Evolutionary conservation across 2,797 vertebrate genomes (phyloP), one percentile per base, ranked within the genome.

Genomic region (Urosaurus nigricauda): DNA sequence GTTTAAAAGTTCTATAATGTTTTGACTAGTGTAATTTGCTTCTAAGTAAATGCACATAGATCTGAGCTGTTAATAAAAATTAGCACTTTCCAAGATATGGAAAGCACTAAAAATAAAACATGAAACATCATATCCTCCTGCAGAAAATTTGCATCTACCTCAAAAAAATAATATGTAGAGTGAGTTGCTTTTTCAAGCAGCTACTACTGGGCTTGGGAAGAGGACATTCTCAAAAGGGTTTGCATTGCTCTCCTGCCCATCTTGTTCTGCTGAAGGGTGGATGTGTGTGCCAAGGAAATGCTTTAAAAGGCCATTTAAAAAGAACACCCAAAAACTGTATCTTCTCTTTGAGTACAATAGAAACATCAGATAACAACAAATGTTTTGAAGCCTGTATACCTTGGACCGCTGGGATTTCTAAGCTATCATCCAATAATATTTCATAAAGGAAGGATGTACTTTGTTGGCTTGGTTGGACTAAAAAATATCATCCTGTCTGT

Each of bases 331-430:
- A 65, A 24, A 65, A 63, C 17, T 65, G 1, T 56, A 60, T 14
- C 37, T 83, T 88, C 2, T n/a, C 11, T 88, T 89, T 71, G 83
- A 65, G n/a, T 77, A 35, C 71, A 9, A 24, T 51, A 56, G 81
- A 85, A 14, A 8, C 0, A 3, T 35, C 70, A 75, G 2, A 16
- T n/a, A n/a, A 5, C 3, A 32, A 73, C 84, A 51, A 32, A 13
- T 40, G 47, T 82, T 86, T 91, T 8, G 9, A 90, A 73, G 17
- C 47, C 58, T 87, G 0, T 37, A 70, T 29, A 35, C 40, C 79
- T n/a, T 43, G 26, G 0, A 6, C 37, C 19, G 40, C 70, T 82
- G 47, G 8, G 29, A 43, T 7, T 53, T 84, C 60, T 4, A 8
- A 32, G 32, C 17, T 85, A 29, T 35, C 90, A 32, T 0, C 87